Conservation (phyloP, 2,113 vertebrate genomes). For the Megalops atlanticus region DNA sequence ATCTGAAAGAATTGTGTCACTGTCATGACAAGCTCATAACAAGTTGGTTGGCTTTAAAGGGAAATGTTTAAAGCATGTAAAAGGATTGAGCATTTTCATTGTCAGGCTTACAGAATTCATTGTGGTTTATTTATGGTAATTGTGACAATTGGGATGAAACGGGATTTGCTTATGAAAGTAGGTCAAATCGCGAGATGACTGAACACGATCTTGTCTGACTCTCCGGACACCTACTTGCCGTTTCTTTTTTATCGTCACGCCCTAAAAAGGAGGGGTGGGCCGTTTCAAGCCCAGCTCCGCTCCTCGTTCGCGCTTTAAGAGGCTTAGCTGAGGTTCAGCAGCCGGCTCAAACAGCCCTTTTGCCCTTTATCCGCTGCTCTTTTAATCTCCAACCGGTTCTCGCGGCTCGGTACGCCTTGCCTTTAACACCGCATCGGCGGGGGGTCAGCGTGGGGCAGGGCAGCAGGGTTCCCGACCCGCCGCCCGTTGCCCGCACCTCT, state of each 20-base stretch:
- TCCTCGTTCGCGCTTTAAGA: conserved; percentile 77
- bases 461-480: conserved; percentile 54
- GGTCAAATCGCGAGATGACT: neutral
- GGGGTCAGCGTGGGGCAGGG: conserved; percentile 63
- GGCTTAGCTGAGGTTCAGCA: conserved; percentile 70
- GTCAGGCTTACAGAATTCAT: conserved; percentile 71
- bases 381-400: conserved; percentile 79
- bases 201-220: neutral
- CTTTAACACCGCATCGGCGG: conserved; percentile 61
- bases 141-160: conserved; percentile 70
- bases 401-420: conserved; percentile 65
- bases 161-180: conserved; percentile 55
- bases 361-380: conserved; percentile 80
- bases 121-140: conserved; percentile 78
- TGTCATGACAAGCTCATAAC: conserved; percentile 72
- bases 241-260: neutral
- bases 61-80: conserved; percentile 75
- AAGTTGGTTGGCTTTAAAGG: conserved; percentile 73
- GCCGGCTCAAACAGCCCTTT: conserved; percentile 74
- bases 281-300: neutral
- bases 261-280: neutral
- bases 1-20: conserved; percentile 81
- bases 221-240: neutral
- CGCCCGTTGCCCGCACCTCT: conserved; percentile 49
- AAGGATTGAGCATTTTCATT: conserved; percentile 72